phyloP scores from a whole-genome alignment of 37 sponge, comb jelly and placozoan species.

The Beroe ovata region DNA sequence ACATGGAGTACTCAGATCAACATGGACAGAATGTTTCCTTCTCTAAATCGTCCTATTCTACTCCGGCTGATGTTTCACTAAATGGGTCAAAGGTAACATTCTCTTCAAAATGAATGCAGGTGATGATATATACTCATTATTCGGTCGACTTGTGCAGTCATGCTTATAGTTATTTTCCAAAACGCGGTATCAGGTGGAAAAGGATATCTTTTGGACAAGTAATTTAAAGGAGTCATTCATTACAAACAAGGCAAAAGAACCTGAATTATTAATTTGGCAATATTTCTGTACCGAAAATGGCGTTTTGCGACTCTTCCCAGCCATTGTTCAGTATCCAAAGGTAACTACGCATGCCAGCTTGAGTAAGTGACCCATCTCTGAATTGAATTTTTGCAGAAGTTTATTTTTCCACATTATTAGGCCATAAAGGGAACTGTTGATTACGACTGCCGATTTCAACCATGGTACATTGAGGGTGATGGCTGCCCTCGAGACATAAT shows the following conservation, averaged over 20 bases:
- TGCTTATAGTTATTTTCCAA: too few relatives aligned
- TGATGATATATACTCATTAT: too few relatives aligned
- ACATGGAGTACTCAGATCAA: not conserved
- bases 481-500: conserved; percentile 41
- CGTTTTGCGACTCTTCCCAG: conserved; percentile 50
- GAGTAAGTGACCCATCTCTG: too few relatives aligned
- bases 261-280: conserved; percentile 46
- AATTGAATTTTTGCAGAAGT: too few relatives aligned
- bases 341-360: too few relatives aligned
- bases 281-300: conserved; percentile 61
- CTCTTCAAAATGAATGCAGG: not conserved
- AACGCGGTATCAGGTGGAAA: conserved; percentile 32
- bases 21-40: conserved; percentile 61
- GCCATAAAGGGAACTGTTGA: conserved; percentile 40
- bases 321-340: not conserved
- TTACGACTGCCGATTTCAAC: conserved; percentile 49
- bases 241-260: not conserved
- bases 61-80: conserved; percentile 26
- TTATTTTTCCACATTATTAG: too few relatives aligned
- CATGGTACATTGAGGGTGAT: conserved; percentile 47
- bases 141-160: too few relatives aligned
- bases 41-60: not conserved
- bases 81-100: conserved; percentile 27
- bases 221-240: not conserved
- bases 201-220: conserved; percentile 39